These are phyloP conservation scores for Pogona vitticeps DNA, from an alignment of 2,113 vertebrate species.

Conservation along the genomic window DNA sequence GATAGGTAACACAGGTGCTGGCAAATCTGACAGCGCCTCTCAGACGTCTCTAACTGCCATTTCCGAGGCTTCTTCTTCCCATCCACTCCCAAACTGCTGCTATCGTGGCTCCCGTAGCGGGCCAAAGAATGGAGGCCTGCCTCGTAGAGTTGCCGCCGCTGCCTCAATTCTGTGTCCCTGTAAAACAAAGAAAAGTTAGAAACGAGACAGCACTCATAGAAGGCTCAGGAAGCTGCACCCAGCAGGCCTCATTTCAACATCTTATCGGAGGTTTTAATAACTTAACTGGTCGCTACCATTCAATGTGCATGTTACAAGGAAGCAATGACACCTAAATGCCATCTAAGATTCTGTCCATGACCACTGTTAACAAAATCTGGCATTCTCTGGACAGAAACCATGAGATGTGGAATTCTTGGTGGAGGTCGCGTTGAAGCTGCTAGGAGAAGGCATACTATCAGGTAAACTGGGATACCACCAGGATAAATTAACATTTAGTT, in stretches of 20 bases:
- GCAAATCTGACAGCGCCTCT: constrained; percentile 96
- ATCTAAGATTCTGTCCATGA: constrained; percentile 43
- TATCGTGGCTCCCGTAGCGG: constrained; percentile 92
- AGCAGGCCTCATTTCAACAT: constrained; percentile 27
- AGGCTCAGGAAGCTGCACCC: not conserved
- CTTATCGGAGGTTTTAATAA: not conserved
- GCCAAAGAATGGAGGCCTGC: constrained; percentile 93
- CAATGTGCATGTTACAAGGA: not conserved
- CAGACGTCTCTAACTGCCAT: constrained; percentile 93
- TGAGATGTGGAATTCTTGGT: constrained; percentile 34
- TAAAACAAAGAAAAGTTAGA: constrained; percentile 24
- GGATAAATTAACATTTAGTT: constrained; percentile 46
- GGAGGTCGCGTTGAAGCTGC: constrained; percentile 34
- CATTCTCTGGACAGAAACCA: constrained; percentile 59
- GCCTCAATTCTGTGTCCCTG: constrained; percentile 96
- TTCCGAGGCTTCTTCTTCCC: constrained; percentile 96
- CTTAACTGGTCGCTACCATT: not conserved
- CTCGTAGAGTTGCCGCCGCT: constrained; percentile 92
- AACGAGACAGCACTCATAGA: accelerated
- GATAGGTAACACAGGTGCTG: constrained; percentile 98
- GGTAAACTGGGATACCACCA: constrained; percentile 44
- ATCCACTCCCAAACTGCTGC: constrained; percentile 77
- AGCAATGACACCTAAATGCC: constrained; percentile 2
- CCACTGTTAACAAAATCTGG: constrained; percentile 49
- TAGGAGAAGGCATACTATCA: constrained; percentile 17